Evolutionary conservation across 1,140 invertebrate genomes (phyloP), one percentile per base, ranked within the genome.

Genomic region (Cephus cinctus): DNA sequence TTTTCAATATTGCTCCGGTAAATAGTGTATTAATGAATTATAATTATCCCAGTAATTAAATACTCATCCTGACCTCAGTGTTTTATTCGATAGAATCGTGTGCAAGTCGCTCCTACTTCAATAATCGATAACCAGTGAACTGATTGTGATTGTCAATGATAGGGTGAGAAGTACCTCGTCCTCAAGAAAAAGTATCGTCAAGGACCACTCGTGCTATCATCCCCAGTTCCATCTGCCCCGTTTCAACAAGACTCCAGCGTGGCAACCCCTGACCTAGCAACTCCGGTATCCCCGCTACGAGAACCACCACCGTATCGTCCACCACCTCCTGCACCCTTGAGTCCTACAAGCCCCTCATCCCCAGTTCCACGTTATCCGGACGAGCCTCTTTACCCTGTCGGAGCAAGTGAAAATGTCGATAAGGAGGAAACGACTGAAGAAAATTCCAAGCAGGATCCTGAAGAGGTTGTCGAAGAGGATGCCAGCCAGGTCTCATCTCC

Each of bases 81-180:
- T n/a, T n/a, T n/a, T n/a, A n/a, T n/a, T n/a, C n/a, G n/a, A n/a
- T n/a, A n/a, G n/a, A n/a, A n/a, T n/a, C n/a, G n/a, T n/a, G n/a
- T n/a, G n/a, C n/a, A n/a, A n/a, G n/a, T n/a, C n/a, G n/a, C n/a
- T n/a, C n/a, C n/a, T n/a, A n/a, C n/a, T n/a, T n/a, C n/a, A n/a
- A n/a, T n/a, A n/a, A n/a, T n/a, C n/a, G n/a, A n/a, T n/a, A n/a
- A n/a, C n/a, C n/a, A n/a, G n/a, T n/a, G n/a, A n/a, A n/a, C n/a
- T n/a, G n/a, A n/a, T n/a, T n/a, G n/a, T n/a, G n/a, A n/a, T n/a
- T n/a, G n/a, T n/a, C n/a, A n/a, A n/a, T n/a, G n/a, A n/a, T 53
- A 82, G 73, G 88, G 87, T 47, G 88, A 91, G 63, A 94, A 94
- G 69, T 90, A 85, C 75, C 71, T 95, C 31, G 85, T 91, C 31